These are phyloP conservation scores for Pheosia tremula DNA, from an alignment of 2,888 invertebrate species.

Conservation along the genomic window DNA sequence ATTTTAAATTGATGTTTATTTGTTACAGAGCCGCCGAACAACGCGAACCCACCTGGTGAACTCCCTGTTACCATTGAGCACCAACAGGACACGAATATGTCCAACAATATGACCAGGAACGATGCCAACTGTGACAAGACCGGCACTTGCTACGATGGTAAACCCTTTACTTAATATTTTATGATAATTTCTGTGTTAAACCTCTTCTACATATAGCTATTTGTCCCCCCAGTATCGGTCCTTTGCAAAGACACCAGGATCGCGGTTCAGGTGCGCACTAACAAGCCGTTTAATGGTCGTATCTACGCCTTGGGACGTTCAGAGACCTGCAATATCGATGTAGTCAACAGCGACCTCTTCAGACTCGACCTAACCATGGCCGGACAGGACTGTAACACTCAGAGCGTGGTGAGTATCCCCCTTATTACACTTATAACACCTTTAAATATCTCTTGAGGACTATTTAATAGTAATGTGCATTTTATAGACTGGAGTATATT, in stretches of 20 bases:
- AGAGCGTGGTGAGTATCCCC: slow-evolving; percentile 92
- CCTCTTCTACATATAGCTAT: slow-evolving; percentile 4
- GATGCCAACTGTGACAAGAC: slow-evolving; percentile 97
- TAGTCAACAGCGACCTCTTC: slow-evolving; percentile 96
- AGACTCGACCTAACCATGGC: slow-evolving; percentile 96
- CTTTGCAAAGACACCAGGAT: slow-evolving; percentile 97
- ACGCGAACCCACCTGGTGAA: slow-evolving; percentile 72
- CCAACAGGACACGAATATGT: slow-evolving; percentile 88
- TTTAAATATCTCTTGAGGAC: not conserved
- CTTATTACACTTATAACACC: not conserved
- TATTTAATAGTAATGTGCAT: slow-evolving; percentile 6
- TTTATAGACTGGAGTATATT: slow-evolving; percentile 95
- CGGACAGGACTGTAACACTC: slow-evolving; percentile 97
- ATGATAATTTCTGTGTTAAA: not conserved
- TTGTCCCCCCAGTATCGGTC: slow-evolving; percentile 89
- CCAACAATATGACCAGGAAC: slow-evolving; percentile 89
- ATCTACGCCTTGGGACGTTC: slow-evolving; percentile 97
- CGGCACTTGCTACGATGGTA: slow-evolving; percentile 97
- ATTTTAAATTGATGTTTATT: slow-evolving; percentile 22
- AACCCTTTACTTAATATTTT: slow-evolving; percentile 38
- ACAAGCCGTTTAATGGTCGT: slow-evolving; percentile 97
- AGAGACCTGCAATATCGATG: slow-evolving; percentile 97
- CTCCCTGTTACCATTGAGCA: slow-evolving; percentile 91
- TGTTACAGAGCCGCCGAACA: slow-evolving; percentile 80
- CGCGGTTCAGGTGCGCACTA: slow-evolving; percentile 96